These are phyloP conservation scores for Halcyon badia DNA, from an alignment of 2,797 vertebrate species.

Conservation along the genomic window DNA sequence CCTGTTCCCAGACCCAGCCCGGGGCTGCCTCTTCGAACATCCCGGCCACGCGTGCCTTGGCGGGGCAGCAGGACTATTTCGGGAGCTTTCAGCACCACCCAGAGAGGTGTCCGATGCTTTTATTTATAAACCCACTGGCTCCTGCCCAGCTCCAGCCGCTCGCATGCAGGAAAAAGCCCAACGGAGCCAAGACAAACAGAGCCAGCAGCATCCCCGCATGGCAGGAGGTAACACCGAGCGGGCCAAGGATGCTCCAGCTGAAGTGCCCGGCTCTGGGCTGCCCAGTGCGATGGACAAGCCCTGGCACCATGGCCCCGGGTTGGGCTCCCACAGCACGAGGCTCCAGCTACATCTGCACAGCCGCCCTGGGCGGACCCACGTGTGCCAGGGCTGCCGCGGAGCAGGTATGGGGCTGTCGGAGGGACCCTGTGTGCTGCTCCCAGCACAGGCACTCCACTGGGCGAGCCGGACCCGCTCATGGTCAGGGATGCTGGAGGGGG, in stretches of 20 bases:
- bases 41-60: not conserved
- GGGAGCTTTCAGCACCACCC: conserved; percentile 51
- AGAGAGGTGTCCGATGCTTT: conserved; percentile 40
- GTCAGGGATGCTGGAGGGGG: not conserved
- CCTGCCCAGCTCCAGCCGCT: conserved; percentile 10
- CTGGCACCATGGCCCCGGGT: fast-evolving
- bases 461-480: fast-evolving
- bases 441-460: not conserved
- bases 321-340: not conserved
- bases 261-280: fast-evolving
- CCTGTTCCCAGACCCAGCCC: not conserved
- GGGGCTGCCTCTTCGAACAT: not conserved
- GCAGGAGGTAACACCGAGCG: not conserved
- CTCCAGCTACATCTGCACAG: too few relatives aligned
- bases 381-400: fast-evolving
- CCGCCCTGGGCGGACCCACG: fast-evolving
- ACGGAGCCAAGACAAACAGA: conserved; percentile 37
- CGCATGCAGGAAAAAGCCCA: not conserved
- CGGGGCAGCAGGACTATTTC: not conserved
- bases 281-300: not conserved
- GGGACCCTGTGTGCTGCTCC: fast-evolving
- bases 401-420: not conserved
- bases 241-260: conserved; percentile 10
- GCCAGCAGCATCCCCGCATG: conserved; percentile 37
- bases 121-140: conserved; percentile 48